These are phyloP conservation scores for Pherbina coryleti DNA, from an alignment of 2,888 invertebrate genomes.

Conservation along the genomic window DNA sequence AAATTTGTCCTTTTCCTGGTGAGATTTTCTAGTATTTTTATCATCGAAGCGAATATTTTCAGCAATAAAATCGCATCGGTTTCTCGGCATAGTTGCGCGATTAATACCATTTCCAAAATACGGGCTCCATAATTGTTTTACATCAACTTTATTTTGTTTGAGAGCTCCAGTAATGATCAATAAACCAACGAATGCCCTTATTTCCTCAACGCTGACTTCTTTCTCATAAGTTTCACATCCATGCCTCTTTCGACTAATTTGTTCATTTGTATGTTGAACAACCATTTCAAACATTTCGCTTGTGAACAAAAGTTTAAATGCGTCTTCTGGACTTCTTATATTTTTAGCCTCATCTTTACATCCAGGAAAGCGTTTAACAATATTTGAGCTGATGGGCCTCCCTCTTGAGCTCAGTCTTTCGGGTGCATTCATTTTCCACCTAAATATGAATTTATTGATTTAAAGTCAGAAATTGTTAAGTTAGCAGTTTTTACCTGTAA, in stretches of 20 bases:
- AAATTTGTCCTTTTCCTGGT: too few relatives aligned
- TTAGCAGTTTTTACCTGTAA: slow-evolving; percentile 3
- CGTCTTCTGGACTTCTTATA: neutral
- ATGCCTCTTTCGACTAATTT: neutral
- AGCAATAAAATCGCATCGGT: neutral
- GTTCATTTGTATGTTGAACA: neutral
- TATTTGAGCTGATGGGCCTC: neutral
- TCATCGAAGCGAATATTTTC: too few relatives aligned
- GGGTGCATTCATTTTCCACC: neutral
- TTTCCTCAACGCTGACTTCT: neutral
- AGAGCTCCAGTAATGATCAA: neutral
- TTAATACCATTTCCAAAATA: neutral
- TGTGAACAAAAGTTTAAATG: slow-evolving; percentile 4
- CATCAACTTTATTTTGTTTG: neutral
- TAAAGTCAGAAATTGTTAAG: neutral
- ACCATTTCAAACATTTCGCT: neutral
- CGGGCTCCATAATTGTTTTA: neutral
- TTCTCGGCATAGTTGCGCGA: neutral
- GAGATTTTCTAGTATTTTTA: too few relatives aligned
- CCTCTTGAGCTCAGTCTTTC: neutral
- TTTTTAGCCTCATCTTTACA: neutral
- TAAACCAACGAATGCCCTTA: slow-evolving; percentile 5
- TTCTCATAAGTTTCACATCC: neutral
- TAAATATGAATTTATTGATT: neutral
- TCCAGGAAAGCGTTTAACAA: neutral